Conservation (phyloP, 2,888 invertebrate genomes). For the Lepidochitona cinerea region DNA sequence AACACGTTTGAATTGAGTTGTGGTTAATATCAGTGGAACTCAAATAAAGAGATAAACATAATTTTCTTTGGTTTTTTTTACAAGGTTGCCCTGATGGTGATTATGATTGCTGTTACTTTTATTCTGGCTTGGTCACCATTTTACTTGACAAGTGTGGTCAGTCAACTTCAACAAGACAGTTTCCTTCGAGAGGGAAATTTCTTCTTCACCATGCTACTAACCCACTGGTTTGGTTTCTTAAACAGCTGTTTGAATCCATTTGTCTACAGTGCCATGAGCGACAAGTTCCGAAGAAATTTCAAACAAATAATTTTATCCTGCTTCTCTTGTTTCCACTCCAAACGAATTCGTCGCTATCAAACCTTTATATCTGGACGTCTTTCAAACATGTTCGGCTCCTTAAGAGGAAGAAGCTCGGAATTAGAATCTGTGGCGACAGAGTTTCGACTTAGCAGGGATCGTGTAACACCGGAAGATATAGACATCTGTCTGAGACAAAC, state of each 20-base stretch:
- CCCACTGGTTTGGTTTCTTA: constrained; percentile 71
- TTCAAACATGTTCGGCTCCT: background rate
- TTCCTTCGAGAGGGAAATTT: constrained; percentile 69
- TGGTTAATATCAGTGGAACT: no score
- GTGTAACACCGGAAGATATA: background rate
- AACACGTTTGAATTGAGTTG: no score
- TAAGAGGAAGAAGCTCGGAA: background rate
- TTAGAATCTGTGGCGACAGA: background rate
- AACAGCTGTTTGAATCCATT: constrained; percentile 73
- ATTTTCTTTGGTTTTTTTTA: constrained; percentile 13
- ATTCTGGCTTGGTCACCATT: constrained; percentile 72
- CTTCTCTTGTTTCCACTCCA: background rate
- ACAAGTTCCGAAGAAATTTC: constrained; percentile 69
- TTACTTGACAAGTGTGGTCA: constrained; percentile 70
- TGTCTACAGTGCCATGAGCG: constrained; percentile 72
- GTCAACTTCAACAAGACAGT: constrained; percentile 66
- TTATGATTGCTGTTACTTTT: constrained; percentile 71
- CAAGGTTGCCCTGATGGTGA: constrained; percentile 73
- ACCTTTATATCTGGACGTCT: background rate
- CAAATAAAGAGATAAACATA: no score
- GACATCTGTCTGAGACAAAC: background rate
- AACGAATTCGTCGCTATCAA: background rate
- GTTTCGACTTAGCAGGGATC: background rate
- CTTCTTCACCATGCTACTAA: constrained; percentile 72
- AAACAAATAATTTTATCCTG: constrained; percentile 35